phyloP scores from a whole-genome alignment of 2,888 invertebrate species.

The Archips xylosteana region DNA sequence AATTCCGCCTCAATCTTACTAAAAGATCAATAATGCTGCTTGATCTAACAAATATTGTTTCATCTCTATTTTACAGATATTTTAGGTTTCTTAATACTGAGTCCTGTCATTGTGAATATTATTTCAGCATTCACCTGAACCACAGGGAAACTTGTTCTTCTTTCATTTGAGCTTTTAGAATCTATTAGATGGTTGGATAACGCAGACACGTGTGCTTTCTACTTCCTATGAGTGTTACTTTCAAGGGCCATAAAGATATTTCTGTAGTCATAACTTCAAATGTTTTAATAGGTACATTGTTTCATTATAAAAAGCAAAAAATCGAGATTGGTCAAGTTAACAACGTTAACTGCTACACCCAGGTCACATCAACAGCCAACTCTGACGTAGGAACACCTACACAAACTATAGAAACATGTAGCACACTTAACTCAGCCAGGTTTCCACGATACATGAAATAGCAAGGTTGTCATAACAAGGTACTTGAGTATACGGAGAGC shows the following conservation, averaged over 20 bases:
- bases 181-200: constrained; percentile 20
- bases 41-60: constrained; percentile 14
- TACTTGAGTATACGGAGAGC: constrained; percentile 56
- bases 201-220: constrained; percentile 15
- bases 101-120: constrained; percentile 13
- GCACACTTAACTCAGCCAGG: constrained; percentile 59
- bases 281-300: constrained; percentile 24
- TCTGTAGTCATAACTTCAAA: constrained; percentile 14
- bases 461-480: constrained; percentile 59
- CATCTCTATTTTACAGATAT: constrained; percentile 26
- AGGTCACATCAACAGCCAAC: constrained; percentile 82
- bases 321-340: constrained; percentile 71
- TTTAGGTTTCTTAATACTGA: constrained; percentile 11
- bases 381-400: constrained; percentile 54
- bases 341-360: constrained; percentile 75
- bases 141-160: constrained; percentile 21
- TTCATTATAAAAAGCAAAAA: constrained; percentile 50
- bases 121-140: constrained; percentile 25
- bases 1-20: constrained; percentile 9
- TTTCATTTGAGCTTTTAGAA: constrained; percentile 36
- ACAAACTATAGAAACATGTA: constrained; percentile 61
- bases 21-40: constrained; percentile 13
- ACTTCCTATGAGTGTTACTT: constrained; percentile 31
- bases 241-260: constrained; percentile 40
- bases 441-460: constrained; percentile 62